A percentile compares a stretch with the other conserved stretches of the same genome.
Conservation (phyloP, 1,140 invertebrate genomes). For the Brachionus manjavacas region DNA sequence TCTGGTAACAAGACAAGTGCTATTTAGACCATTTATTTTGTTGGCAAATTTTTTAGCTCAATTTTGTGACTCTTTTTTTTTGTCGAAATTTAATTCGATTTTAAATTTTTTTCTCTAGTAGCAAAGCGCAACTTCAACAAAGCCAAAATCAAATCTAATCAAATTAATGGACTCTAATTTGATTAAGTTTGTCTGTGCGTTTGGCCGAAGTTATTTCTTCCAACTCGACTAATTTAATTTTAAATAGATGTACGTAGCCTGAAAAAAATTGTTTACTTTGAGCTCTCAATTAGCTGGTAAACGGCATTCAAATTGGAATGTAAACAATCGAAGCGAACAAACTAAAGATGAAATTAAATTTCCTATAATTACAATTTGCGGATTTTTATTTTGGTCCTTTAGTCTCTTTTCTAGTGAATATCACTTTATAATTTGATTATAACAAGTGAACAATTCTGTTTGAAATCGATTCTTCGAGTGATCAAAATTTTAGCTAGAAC, state of each 20-base stretch:
- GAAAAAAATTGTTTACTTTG: slow-evolving; percentile 6
- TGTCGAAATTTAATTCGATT: not conserved
- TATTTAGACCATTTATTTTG: not conserved
- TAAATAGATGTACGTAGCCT: not conserved
- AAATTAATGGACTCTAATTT: slow-evolving; percentile 14
- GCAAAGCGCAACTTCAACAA: not conserved
- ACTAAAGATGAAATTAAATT: not conserved
- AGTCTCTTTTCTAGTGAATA: slow-evolving; percentile 10
- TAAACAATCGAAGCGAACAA: not conserved
- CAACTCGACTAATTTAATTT: not conserved
- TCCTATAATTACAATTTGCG: slow-evolving; percentile 13
- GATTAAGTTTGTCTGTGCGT: slow-evolving; percentile 25
- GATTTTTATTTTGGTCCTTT: slow-evolving; percentile 24
- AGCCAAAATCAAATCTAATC: slow-evolving; percentile 10
- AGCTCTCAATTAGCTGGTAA: slow-evolving; percentile 1
- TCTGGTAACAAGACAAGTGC: not conserved
- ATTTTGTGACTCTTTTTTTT: slow-evolving; percentile 15
- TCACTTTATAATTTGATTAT: slow-evolving; percentile 25
- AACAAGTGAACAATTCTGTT: slow-evolving; percentile 6
- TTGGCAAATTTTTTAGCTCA: not conserved
- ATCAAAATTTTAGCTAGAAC: not conserved
- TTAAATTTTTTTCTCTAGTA: slow-evolving; percentile 9
- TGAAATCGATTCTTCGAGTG: not conserved
- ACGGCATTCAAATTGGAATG: not conserved
- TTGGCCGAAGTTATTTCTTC: not conserved